These are phyloP conservation scores for Epizoanthus ramosus DNA, from an alignment of 92 coral and sea anemone genomes.

Conservation along the genomic window DNA sequence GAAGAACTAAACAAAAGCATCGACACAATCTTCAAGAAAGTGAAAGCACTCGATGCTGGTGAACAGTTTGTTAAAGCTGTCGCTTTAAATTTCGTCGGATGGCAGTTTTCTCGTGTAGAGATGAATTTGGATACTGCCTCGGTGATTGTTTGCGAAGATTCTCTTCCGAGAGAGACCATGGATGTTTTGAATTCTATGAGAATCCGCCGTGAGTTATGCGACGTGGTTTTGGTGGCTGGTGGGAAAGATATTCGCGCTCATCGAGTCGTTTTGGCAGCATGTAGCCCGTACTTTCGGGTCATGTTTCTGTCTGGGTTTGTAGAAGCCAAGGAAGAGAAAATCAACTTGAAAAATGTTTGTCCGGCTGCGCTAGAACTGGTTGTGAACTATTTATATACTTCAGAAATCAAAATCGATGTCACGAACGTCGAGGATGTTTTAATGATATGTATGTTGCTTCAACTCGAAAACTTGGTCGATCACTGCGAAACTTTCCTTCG, in stretches of 20 bases:
- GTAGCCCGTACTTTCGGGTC: slow-evolving; percentile 97
- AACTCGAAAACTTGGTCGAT: slow-evolving; percentile 80
- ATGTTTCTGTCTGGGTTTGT: slow-evolving; percentile 98
- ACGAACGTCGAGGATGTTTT: slow-evolving; percentile 89
- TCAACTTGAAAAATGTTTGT: slow-evolving; percentile 80
- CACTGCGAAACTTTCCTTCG: slow-evolving; percentile 97
- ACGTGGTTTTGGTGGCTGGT: slow-evolving; percentile 81
- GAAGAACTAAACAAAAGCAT: slow-evolving; percentile 1
- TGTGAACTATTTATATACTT: slow-evolving; percentile 88
- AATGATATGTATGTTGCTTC: slow-evolving; percentile 81
- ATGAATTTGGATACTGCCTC: slow-evolving; percentile 77
- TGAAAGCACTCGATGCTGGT: slow-evolving; percentile 11
- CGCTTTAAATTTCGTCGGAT: slow-evolving; percentile 21
- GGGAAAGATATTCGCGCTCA: slow-evolving; percentile 80
- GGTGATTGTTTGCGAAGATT: slow-evolving; percentile 74
- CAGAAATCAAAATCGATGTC: slow-evolving; percentile 86
- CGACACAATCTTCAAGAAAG: slow-evolving; percentile 5
- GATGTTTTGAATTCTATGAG: slow-evolving; percentile 88
- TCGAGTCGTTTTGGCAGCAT: slow-evolving; percentile 93
- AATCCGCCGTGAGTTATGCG: slow-evolving; percentile 80
- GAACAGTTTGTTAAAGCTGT: slow-evolving; percentile 9
- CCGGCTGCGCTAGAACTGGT: slow-evolving; percentile 73
- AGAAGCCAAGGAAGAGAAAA: slow-evolving; percentile 84
- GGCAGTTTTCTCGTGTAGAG: slow-evolving; percentile 31
- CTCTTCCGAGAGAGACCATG: slow-evolving; percentile 82